Evolutionary conservation across 2,888 invertebrate species (phyloP), one percentile per base, ranked within the genome.

Genomic region (Petrophora chlorosata): DNA sequence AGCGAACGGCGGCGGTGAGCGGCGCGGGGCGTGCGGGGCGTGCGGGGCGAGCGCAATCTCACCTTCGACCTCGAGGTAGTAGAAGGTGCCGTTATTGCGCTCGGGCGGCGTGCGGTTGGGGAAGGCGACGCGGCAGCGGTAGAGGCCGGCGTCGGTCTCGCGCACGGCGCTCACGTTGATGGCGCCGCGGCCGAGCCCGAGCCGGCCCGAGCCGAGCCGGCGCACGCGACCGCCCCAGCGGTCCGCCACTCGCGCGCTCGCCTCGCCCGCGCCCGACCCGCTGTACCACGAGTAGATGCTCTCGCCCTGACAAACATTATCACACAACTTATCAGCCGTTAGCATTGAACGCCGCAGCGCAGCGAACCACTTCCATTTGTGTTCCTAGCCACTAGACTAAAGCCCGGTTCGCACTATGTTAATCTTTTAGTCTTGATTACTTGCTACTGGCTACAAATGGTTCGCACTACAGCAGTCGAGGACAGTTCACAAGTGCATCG

Each of bases 71-170:
- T 95, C 93, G 46, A 98, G 93, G 78, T 95, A 94, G 76, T 95
- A 96, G 94, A 95, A 96, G 14, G 97, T 97, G 59, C 98, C 97
- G 85, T 98, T 98, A 77, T 95, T 95, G 59, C 95, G 92, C 16
- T 94, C 92, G 60, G 94, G 95, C n/a, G 97, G 96, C 42, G 95
- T 93, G 67, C 97, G 93, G 84, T 97, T 97, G 53, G 97, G 95
- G 80, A 97, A 97, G 71, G 94, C 92, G 56, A 98, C 94, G 75
- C 93, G 94, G 87, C 98, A 98, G 87, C 97, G 96, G 87, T 96
- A 98, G 93, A 96, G 96, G 61, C 98, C 98, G 70, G 95, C 94
- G 85, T 98, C 98, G 38, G 95, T 93, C 83, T 97, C 97, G 56
- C 96, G 92, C 65, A 98, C 96, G 61, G 95, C 94, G 45, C 95